A percentile compares a stretch with the other conserved stretches of the same genome.
phyloP scores from a whole-genome alignment of 2,797 vertebrate species.

The Argya squamiceps region DNA sequence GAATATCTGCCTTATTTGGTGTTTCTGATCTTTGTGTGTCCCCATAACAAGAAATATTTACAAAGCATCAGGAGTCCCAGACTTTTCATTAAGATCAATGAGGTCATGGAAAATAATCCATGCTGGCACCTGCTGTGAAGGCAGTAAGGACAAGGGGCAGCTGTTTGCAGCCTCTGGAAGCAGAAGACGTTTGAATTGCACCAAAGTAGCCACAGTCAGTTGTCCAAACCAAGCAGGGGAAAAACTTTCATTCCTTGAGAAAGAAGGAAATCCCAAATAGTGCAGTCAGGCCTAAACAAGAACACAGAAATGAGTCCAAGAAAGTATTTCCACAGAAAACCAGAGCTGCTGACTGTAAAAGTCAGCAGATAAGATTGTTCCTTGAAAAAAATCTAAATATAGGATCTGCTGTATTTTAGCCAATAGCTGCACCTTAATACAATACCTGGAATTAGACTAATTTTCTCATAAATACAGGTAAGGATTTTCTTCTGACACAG shows the following conservation, averaged over 20 bases:
- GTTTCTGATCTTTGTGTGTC: neutral
- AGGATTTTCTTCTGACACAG: neutral
- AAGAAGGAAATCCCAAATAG: neutral
- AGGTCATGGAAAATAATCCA: neutral
- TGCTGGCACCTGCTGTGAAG: neutral
- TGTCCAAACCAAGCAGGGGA: neutral
- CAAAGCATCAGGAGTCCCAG: neutral
- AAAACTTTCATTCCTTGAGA: neutral
- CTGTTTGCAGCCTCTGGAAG: neutral
- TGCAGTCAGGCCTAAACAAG: neutral
- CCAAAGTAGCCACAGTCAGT: neutral
- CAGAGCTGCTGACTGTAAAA: neutral
- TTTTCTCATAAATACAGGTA: neutral
- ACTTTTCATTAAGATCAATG: neutral
- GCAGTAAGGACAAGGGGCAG: neutral
- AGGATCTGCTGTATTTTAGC: neutral
- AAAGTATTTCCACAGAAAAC: neutral
- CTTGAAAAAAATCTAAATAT: neutral
- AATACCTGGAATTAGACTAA: neutral
- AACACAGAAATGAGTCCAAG: neutral
- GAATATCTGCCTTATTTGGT: neutral
- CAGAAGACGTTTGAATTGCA: neutral
- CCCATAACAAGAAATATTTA: neutral
- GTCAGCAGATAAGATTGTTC: neutral
- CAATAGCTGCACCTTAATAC: neutral